Conservation (phyloP, 2,113 vertebrate genomes). For the Telmatochromis sp. region DNA sequence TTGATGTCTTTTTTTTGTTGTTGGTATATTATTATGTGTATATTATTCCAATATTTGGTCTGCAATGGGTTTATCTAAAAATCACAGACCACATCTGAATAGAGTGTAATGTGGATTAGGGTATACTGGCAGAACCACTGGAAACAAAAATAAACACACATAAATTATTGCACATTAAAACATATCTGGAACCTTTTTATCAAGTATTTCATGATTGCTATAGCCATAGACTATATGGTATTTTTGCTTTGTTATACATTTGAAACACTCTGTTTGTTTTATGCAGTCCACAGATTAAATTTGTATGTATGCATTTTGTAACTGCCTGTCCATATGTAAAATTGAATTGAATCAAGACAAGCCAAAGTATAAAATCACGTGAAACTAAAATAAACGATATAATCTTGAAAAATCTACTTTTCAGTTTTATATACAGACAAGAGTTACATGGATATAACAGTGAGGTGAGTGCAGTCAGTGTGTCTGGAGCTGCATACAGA, state of each 20-base stretch:
- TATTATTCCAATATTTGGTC: constrained; percentile 20
- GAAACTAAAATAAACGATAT: rapidly evolving
- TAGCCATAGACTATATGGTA: background rate
- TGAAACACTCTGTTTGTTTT: background rate
- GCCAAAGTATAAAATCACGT: background rate
- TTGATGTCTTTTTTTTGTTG: background rate
- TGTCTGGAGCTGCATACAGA: background rate
- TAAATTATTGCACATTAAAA: background rate
- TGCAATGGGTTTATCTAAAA: constrained; percentile 4
- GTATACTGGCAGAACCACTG: background rate
- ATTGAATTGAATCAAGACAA: background rate
- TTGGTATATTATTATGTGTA: background rate
- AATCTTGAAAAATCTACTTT: background rate
- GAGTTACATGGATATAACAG: background rate
- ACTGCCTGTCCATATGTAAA: rapidly evolving
- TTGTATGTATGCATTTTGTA: background rate
- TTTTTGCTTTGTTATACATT: background rate
- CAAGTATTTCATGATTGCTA: background rate
- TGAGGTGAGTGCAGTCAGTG: background rate
- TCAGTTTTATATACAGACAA: background rate
- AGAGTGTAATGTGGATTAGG: background rate
- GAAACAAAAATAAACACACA: background rate
- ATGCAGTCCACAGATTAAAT: background rate
- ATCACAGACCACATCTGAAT: background rate
- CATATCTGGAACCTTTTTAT: background rate